Base-by-base conservation (phyloP, 2,113 vertebrate species). In the Labrus mixtus region DNA sequence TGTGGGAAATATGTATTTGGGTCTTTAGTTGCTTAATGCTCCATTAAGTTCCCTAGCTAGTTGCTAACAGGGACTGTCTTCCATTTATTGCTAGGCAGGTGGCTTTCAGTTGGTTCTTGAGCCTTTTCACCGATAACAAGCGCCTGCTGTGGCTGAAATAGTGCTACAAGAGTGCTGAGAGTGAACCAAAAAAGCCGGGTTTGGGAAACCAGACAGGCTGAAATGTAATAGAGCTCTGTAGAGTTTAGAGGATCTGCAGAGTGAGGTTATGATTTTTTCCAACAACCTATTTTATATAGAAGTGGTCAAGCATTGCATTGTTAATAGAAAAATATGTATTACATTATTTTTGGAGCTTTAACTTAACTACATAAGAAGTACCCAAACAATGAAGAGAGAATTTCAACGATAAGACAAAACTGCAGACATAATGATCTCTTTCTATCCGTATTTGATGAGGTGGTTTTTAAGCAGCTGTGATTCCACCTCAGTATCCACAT, bases 101-200 rank as follows among this genome's bases (percentile, higher is more conserved):
- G 62, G 39, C 48, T 48, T 48, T 39, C 50, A 20, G 48, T 15
- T 3, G 10, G 1, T 29, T 60, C 36, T 63, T 36, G 36, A 65
- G 59, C 9, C 57, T 75, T 64, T 73, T 62, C 19, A 50, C 29
- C 50, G 56, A 53, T n/a, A 73, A 57, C 11, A 37, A 46, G 61
- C 25, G 16, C 57, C 11, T 41, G 51, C 20, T 48, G 65, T 1
- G 8, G 17, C 11, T 10, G n/a, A 71, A 53, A 20, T 70, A 20
- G 6, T 1, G 2, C 53, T 6, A 8, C 23, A 15, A 36, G 10
- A 53, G 48, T 0, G 16, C 9, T 17, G 29, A 55, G 3, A 13
- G 20, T 29, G 50, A 62, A 57, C 22, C 20, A 29, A 19, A 51
- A 20, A 50, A 51, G 60, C n/a, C 39, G 25, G 50, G 29, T 10